These are phyloP conservation scores for Takifugu ocellatus DNA, from an alignment of 2,797 vertebrate genomes.

Conservation along the genomic window DNA sequence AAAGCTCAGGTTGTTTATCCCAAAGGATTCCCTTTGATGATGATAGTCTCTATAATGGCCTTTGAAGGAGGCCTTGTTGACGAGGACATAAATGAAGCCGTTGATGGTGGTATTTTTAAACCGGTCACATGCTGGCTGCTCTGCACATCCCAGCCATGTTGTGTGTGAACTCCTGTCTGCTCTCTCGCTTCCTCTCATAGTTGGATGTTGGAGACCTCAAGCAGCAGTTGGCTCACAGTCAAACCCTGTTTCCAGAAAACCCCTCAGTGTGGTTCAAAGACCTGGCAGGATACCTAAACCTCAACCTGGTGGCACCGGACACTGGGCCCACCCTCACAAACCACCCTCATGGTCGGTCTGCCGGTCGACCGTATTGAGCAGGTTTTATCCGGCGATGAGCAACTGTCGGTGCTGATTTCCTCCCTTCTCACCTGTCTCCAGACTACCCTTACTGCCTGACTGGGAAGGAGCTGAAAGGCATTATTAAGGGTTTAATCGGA, in stretches of 20 bases:
- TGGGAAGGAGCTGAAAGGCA: slow-evolving; percentile 80
- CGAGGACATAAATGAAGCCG: slow-evolving; percentile 12
- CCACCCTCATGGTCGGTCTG: slow-evolving; percentile 79
- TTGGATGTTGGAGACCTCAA: slow-evolving; percentile 84
- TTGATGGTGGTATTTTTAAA: slow-evolving; percentile 10
- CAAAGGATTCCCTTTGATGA: neutral
- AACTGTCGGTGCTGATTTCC: neutral
- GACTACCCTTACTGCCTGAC: slow-evolving; percentile 92
- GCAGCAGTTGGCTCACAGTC: slow-evolving; percentile 87
- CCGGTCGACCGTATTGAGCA: neutral
- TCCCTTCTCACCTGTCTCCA: slow-evolving; percentile 47
- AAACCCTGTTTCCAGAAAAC: slow-evolving; percentile 86
- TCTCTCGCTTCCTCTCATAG: slow-evolving; percentile 50
- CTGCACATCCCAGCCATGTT: neutral
- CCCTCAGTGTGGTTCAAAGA: slow-evolving; percentile 96
- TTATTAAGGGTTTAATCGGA: slow-evolving; percentile 81
- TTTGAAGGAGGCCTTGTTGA: neutral
- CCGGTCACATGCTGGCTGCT: slow-evolving; percentile 12
- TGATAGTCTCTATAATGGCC: too few species aligned
- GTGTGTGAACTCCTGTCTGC: neutral
- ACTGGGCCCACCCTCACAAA: slow-evolving; percentile 86
- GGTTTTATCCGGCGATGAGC: neutral
- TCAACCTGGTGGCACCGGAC: slow-evolving; percentile 82
- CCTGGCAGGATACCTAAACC: slow-evolving; percentile 93
- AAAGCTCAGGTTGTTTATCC: too few species aligned